phyloP scores from a whole-genome alignment of 2,888 invertebrate genomes.

The Slavum lentiscoides region DNA sequence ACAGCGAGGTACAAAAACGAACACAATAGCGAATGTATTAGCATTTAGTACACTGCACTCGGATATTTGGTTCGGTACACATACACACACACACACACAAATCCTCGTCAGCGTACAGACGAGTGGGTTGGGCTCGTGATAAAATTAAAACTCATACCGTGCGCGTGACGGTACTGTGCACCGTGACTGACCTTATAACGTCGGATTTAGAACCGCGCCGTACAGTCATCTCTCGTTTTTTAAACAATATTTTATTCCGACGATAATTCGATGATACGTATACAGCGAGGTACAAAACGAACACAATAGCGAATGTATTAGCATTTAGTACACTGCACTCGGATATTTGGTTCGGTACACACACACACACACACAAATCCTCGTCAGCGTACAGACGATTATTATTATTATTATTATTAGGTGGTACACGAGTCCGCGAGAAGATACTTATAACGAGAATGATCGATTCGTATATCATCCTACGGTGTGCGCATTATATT shows the following conservation, averaged over 20 bases:
- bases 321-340: slow-evolving; percentile 8
- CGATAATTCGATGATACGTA: background rate
- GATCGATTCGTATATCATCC: too few species aligned
- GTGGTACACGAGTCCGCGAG: too few species aligned
- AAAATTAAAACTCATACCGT: slow-evolving; percentile 17
- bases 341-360: slow-evolving; percentile 42
- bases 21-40: background rate
- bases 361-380: slow-evolving; percentile 1
- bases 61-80: slow-evolving; percentile 42
- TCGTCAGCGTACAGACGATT: background rate
- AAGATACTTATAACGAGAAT: background rate
- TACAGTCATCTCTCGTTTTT: background rate
- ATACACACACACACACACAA: slow-evolving; percentile 8
- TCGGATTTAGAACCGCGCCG: background rate
- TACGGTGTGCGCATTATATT: too few species aligned
- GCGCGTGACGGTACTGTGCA: slow-evolving; percentile 9
- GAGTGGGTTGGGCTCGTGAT: slow-evolving; percentile 2
- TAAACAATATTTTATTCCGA: slow-evolving; percentile 8
- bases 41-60: slow-evolving; percentile 8
- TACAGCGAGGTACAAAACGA: background rate
- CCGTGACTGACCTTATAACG: slow-evolving; percentile 33
- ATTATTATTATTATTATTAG: background rate
- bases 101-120: slow-evolving; percentile 1
- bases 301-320: background rate
- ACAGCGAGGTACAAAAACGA: background rate